These are phyloP conservation scores for Excalfactoria chinensis DNA, from an alignment of 2,113 vertebrate species.

Conservation along the genomic window DNA sequence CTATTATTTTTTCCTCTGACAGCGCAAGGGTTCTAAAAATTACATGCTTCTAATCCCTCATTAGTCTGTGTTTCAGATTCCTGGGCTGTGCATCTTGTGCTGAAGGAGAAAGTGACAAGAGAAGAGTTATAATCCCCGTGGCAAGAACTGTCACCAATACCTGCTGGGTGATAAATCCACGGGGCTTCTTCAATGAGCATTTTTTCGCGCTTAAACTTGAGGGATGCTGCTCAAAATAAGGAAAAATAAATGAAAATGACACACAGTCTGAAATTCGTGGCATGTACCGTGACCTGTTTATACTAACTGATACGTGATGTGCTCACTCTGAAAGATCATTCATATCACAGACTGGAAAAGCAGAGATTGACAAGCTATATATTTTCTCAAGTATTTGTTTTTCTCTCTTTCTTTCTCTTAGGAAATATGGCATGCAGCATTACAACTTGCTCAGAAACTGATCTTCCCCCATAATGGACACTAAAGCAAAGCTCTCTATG, in stretches of 20 bases:
- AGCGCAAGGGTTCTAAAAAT: constrained; percentile 54
- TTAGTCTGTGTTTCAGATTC: constrained; percentile 51
- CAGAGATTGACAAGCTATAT: not conserved
- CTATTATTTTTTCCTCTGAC: constrained; percentile 29
- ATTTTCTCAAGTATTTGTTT: constrained; percentile 25
- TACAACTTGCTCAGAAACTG: not conserved
- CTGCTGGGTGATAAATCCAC: constrained; percentile 58
- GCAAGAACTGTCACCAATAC: constrained; percentile 44
- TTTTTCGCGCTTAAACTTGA: constrained; percentile 20
- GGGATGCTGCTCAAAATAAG: constrained; percentile 24
- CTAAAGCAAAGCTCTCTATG: not conserved
- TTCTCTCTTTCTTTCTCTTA: not conserved
- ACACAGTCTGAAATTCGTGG: constrained; percentile 25
- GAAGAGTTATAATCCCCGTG: constrained; percentile 36
- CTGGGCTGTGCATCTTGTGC: not conserved
- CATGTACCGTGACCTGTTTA: constrained; percentile 4
- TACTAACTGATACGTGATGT: not conserved
- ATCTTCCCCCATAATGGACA: not conserved
- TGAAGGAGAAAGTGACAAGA: constrained; percentile 57
- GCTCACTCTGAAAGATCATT: constrained; percentile 11
- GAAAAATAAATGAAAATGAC: constrained; percentile 46
- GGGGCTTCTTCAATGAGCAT: constrained; percentile 6
- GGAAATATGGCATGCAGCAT: not conserved
- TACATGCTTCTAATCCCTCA: constrained; percentile 53
- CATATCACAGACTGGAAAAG: not conserved